Percentiles rank a stretch among this genome's conserved stretches.
These are phyloP conservation scores for Heliconius cydno DNA, from an alignment of 2,888 invertebrate species.

Conservation along the genomic window DNA sequence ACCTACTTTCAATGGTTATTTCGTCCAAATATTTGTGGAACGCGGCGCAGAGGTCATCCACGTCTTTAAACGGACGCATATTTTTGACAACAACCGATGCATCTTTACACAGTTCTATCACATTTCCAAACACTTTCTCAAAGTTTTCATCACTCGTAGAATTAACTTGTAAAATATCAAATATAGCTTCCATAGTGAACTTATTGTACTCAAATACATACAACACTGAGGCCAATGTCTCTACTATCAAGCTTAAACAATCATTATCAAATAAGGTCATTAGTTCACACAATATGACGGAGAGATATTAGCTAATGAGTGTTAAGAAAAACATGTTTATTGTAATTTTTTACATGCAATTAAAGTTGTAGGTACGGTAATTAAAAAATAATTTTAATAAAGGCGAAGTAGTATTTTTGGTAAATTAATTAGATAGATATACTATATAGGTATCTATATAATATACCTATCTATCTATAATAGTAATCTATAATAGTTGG, in stretches of 20 bases:
- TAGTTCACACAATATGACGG: slow-evolving; percentile 43
- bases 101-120: slow-evolving; percentile 84
- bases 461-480: too few species aligned
- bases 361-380: neutral
- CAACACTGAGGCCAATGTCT: slow-evolving; percentile 5
- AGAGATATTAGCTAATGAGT: neutral
- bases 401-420: too few species aligned
- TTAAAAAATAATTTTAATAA: too few species aligned
- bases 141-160: slow-evolving; percentile 79
- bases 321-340: neutral
- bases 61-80: slow-evolving; percentile 79
- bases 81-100: slow-evolving; percentile 78
- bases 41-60: slow-evolving; percentile 75
- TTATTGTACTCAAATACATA: slow-evolving; percentile 6
- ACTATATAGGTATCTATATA: too few species aligned
- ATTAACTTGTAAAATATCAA: slow-evolving; percentile 80
- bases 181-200: slow-evolving; percentile 13
- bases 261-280: slow-evolving; percentile 47
- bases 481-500: too few species aligned
- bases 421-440: too few species aligned
- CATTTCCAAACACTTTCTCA: slow-evolving; percentile 84
- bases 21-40: slow-evolving; percentile 82
- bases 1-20: slow-evolving; percentile 77
- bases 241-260: slow-evolving; percentile 6
- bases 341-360: neutral